Evolutionary conservation across 2,797 vertebrate species (phyloP).

Genomic region (Gymnopithys bicolor): DNA sequence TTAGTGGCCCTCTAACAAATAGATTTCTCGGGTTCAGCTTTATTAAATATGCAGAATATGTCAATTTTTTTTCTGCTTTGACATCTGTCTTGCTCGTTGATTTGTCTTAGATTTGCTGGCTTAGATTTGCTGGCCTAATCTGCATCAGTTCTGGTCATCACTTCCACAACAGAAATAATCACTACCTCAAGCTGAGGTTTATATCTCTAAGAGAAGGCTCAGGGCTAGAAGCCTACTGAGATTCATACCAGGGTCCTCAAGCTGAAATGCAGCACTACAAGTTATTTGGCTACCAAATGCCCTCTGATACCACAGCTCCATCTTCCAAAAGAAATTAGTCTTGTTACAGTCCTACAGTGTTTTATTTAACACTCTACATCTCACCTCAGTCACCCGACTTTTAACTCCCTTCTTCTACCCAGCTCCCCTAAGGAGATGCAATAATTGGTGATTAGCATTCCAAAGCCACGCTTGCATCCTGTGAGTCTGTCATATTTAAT

Average conservation of each 20-base stretch:
- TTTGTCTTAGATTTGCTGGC: neutral
- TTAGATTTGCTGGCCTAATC: slow-evolving; percentile 1
- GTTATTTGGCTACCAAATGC: slow-evolving; percentile 21
- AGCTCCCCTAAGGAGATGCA: slow-evolving; percentile 73
- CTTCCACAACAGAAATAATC: slow-evolving; percentile 17
- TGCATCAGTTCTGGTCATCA: neutral
- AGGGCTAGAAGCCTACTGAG: neutral
- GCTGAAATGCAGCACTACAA: slow-evolving; percentile 7
- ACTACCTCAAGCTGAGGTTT: slow-evolving; percentile 23
- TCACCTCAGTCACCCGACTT: slow-evolving; percentile 35
- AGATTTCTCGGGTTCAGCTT: neutral
- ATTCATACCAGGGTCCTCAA: slow-evolving; percentile 7
- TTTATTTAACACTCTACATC: slow-evolving; percentile 35
- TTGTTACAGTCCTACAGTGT: neutral
- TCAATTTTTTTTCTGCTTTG: neutral
- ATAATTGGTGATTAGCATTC: slow-evolving; percentile 85
- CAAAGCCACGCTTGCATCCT: slow-evolving; percentile 79
- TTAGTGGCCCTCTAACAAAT: neutral
- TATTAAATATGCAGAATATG: neutral
- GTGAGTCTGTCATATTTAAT: slow-evolving; percentile 83
- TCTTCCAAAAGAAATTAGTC: slow-evolving; percentile 48
- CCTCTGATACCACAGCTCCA: neutral
- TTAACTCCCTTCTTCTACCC: slow-evolving; percentile 48
- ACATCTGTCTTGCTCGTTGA: neutral
- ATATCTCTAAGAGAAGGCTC: neutral